These are phyloP conservation scores for Hecatera dysodea DNA, from an alignment of 2,888 invertebrate genomes.

Conservation along the genomic window DNA sequence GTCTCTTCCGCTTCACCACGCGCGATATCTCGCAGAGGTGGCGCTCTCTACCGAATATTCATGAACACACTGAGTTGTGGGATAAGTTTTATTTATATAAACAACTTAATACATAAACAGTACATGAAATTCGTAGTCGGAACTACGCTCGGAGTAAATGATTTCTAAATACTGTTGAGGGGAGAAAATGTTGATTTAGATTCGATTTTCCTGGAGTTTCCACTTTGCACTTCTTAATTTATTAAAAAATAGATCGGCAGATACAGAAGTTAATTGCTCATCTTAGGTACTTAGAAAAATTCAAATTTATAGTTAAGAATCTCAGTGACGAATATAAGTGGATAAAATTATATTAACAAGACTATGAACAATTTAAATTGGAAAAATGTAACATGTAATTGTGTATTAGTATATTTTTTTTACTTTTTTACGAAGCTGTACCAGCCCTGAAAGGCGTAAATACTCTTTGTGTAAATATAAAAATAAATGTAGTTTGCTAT, in stretches of 20 bases:
- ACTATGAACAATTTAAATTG: background rate
- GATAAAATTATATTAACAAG: background rate
- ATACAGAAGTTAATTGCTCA: background rate
- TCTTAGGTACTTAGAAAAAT: too few relatives aligned
- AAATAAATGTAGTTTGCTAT: conserved; percentile 37
- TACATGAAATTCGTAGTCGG: conserved; percentile 26
- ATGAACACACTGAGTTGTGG: conserved; percentile 74
- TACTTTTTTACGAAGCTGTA: background rate
- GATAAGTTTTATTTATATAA: conserved; percentile 67
- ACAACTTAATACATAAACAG: conserved; percentile 42
- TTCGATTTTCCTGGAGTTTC: background rate
- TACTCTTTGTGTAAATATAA: conserved; percentile 45
- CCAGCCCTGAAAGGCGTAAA: conserved; percentile 52
- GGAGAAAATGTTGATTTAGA: background rate
- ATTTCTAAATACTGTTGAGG: conserved; percentile 8
- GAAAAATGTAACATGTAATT: background rate
- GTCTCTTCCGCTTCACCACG: conserved; percentile 88
- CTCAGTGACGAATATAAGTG: background rate
- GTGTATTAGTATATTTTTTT: background rate
- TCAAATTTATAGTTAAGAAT: background rate
- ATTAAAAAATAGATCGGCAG: background rate
- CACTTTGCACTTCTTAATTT: background rate
- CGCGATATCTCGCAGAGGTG: conserved; percentile 82
- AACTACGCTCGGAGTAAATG: conserved; percentile 10
- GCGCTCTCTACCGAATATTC: conserved; percentile 79